Percentiles rank a stretch among this genome's conserved stretches.
Evolutionary conservation across 2,888 invertebrate genomes (phyloP).

Genomic region (Lissonota sp.): DNA sequence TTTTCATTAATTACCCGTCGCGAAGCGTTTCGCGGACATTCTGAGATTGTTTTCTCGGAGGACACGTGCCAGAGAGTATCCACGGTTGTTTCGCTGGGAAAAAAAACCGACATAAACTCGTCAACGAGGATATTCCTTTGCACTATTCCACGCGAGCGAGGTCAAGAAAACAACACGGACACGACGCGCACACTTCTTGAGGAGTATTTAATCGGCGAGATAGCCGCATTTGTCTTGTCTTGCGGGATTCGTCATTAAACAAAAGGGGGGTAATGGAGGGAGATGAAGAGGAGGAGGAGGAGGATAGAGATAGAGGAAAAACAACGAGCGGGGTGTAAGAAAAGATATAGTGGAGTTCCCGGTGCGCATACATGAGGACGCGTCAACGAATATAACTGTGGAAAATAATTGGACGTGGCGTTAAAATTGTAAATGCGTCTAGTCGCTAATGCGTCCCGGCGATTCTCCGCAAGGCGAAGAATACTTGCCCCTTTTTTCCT

Average conservation of each 20-base stretch:
- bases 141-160: constrained; percentile 36
- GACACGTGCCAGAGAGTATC: constrained; percentile 8
- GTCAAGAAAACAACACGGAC: constrained; percentile 31
- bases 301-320: not conserved
- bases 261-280: not conserved
- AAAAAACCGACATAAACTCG: not conserved
- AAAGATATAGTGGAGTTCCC: not conserved
- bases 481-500: not conserved
- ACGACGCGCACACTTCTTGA: constrained; percentile 5
- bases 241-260: constrained; percentile 53
- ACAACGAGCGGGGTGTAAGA: not conserved
- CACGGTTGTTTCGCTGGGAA: constrained; percentile 29
- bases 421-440: not conserved
- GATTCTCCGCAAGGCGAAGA: not conserved
- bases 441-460: constrained; percentile 33
- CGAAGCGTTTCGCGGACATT: constrained; percentile 11
- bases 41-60: not conserved
- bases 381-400: constrained; percentile 45
- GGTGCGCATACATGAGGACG: not conserved
- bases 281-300: not conserved
- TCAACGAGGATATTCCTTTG: not conserved
- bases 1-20: constrained; percentile 73
- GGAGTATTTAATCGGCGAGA: constrained; percentile 37
- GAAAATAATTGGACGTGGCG: constrained; percentile 29
- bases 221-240: constrained; percentile 25